Conservation (phyloP, 2,113 vertebrate genomes). For the Lagopus leucura region DNA sequence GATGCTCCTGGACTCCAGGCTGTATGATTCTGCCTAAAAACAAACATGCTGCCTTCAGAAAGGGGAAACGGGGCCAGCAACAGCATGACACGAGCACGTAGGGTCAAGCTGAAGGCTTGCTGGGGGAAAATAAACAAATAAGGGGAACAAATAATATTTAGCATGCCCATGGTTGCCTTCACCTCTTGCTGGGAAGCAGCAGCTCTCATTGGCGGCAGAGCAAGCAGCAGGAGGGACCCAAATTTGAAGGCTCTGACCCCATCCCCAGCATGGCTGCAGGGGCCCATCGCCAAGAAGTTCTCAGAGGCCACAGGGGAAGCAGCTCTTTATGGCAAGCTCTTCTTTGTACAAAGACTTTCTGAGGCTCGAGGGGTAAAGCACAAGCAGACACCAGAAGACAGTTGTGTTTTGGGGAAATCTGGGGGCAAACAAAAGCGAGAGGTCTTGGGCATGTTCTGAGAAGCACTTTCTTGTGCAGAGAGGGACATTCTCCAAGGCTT, state of each 20-base stretch:
- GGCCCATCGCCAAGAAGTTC: background rate
- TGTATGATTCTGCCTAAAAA: rapidly evolving
- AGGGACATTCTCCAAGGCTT: background rate
- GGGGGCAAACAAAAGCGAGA: background rate
- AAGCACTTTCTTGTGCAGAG: background rate
- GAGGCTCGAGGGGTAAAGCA: background rate
- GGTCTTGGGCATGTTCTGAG: background rate
- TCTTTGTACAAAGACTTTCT: background rate
- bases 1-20: background rate
- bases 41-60: background rate
- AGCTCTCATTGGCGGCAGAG: background rate
- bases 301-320: background rate
- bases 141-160: constrained; percentile 73
- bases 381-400: background rate
- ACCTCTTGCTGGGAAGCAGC: background rate
- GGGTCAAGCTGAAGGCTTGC: background rate
- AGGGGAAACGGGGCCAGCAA: background rate
- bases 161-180: background rate
- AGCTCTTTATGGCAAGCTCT: background rate
- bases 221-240: background rate
- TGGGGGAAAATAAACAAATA: constrained; percentile 38
- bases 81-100: rapidly evolving
- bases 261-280: background rate
- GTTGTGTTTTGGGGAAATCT: background rate
- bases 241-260: background rate